Conservation (phyloP, 2,797 vertebrate genomes). For the Sphenodon punctatus region DNA sequence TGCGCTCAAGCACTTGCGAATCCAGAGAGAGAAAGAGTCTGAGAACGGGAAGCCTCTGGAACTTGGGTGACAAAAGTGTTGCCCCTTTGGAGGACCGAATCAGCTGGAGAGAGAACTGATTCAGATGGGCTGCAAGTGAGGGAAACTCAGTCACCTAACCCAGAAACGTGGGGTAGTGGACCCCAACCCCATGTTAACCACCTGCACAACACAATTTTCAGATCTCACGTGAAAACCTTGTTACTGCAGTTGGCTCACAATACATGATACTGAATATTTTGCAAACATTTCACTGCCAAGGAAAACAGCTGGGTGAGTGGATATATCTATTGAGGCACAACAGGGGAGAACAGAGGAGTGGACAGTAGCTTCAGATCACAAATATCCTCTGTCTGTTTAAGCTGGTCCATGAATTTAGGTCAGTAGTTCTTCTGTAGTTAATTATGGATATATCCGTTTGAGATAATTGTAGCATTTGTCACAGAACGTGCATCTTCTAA, state of each 20-base stretch:
- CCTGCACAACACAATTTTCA: no score
- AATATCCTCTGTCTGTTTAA: not conserved
- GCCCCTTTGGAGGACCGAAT: no score
- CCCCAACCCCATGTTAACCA: no score
- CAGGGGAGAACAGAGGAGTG: not conserved
- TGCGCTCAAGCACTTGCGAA: no score
- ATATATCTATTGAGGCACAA: fast-evolving
- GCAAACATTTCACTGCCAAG: not conserved
- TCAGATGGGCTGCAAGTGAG: no score
- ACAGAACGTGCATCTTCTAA: fast-evolving
- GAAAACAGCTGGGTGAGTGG: not conserved
- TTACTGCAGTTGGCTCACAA: not conserved
- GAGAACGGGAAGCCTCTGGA: no score
- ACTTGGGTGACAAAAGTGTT: no score
- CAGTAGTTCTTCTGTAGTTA: not conserved
- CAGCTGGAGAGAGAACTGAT: no score
- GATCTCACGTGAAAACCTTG: no score
- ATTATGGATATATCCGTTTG: not conserved
- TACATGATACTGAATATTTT: fast-evolving
- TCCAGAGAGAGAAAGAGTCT: no score
- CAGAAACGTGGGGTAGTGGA: no score
- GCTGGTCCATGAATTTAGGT: not conserved
- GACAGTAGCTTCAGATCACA: not conserved
- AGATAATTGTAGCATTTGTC: fast-evolving
- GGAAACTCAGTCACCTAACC: no score